Evolutionary conservation across 2,888 invertebrate species (phyloP).

Genomic region (Teleogryllus oceanicus): DNA sequence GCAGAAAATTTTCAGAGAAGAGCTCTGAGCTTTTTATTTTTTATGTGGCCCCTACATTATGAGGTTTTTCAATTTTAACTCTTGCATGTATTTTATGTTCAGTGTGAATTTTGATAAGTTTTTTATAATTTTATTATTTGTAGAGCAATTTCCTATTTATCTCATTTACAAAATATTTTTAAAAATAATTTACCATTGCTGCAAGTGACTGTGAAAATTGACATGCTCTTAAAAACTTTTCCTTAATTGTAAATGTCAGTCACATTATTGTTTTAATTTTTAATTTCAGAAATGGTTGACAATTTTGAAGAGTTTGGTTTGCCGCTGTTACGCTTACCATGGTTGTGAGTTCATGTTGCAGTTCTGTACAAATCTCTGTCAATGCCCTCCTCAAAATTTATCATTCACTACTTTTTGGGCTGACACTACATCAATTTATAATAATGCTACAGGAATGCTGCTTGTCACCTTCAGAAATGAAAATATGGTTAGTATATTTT

Average conservation of each 20-base stretch:
- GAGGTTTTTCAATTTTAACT: too few species aligned
- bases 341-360: slow-evolving; percentile 66
- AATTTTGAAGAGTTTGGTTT: slow-evolving; percentile 62
- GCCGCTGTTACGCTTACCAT: slow-evolving; percentile 67
- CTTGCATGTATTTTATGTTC: too few species aligned
- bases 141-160: too few species aligned
- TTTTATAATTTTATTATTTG: too few species aligned
- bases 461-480: slow-evolving; percentile 73
- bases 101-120: too few species aligned
- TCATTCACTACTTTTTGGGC: slow-evolving; percentile 69
- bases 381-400: slow-evolving; percentile 60
- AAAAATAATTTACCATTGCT: too few species aligned
- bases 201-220: too few species aligned
- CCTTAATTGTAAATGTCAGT: neutral
- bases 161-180: too few species aligned
- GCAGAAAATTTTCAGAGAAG: too few species aligned
- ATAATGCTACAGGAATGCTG: slow-evolving; percentile 61
- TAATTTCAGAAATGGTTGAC: slow-evolving; percentile 52
- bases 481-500: slow-evolving; percentile 54
- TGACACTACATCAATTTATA: slow-evolving; percentile 68
- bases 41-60: too few species aligned
- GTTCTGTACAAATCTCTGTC: slow-evolving; percentile 66
- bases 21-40: too few species aligned
- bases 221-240: too few species aligned
- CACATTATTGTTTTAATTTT: slow-evolving; percentile 20